Conservation (phyloP, 2,113 vertebrate genomes). For the Strix aluco region DNA sequence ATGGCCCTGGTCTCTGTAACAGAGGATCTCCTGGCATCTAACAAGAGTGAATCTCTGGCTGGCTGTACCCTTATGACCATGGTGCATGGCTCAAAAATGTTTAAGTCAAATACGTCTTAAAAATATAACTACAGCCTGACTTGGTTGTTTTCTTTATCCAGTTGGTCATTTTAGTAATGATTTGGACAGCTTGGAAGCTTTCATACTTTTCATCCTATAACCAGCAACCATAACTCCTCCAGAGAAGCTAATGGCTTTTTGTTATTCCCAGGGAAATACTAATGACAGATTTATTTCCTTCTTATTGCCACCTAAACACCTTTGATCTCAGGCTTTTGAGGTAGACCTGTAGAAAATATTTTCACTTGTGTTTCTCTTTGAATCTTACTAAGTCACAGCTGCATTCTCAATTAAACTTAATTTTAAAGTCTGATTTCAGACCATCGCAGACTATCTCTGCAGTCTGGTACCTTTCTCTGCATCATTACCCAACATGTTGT, state of each 20-base stretch:
- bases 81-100: neutral
- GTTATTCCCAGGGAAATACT: neutral
- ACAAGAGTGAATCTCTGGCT: neutral
- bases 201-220: neutral
- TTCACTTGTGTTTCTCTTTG: neutral
- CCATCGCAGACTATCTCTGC: neutral
- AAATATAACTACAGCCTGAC: neutral
- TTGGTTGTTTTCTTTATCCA: neutral
- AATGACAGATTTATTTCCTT: neutral
- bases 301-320: neutral
- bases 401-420: neutral
- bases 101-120: neutral
- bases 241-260: neutral
- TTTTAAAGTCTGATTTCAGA: neutral
- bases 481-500: neutral
- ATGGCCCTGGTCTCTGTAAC: neutral
- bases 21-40: neutral
- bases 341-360: neutral
- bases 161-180: neutral
- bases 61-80: neutral
- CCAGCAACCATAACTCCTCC: neutral
- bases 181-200: neutral
- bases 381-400: neutral
- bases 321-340: neutral
- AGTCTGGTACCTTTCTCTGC: neutral